Evolutionary conservation across 2,797 vertebrate species (phyloP), one percentile per base, ranked within the genome.

Genomic region (Heliangelus exortis): DNA sequence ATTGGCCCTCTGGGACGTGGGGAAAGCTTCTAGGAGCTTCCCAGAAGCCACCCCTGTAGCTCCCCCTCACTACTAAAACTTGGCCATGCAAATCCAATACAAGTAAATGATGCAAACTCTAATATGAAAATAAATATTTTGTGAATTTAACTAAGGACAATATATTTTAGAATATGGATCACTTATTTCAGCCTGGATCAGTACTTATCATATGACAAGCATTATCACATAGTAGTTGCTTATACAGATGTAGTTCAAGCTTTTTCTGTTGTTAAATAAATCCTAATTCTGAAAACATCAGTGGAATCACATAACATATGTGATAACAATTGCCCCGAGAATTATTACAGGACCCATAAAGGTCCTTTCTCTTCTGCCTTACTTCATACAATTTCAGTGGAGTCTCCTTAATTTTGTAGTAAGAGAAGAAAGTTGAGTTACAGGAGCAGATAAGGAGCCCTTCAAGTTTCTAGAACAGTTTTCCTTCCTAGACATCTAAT

Each of bases 361-460:
- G 23, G 34, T 76, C 34, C 31, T 87, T 91, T 12, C 29, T 74
- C 23, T 88, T 84, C 53, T 43, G 4, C 29, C 45, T 67, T 29
- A 26, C 17, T 78, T 91, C 53, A 14, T 29, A 71, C 61, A 83
- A 73, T 78, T 89, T 71, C 55, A 36, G 15, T 33, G 15, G 20
- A 45, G 33, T 51, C 6, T 34, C 5, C 34, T 58, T 72, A 66
- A 72, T 39, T 71, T 51, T 55, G 12, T 10, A 72, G 45, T 7
- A 41, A 58, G 55, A 83, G 57, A 89, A 92, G 36, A 76, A 94
- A 94, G 74, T 65, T 83, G 67, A 91, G 51, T 87, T 85, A 87
- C 72, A 92, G 84, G 16, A 65, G 33, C 25, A 92, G 93, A 96
- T 96, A 96, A 96, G 79, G 69, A 81, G 33, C 39, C n/a, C 80